phyloP scores from a whole-genome alignment of 2,888 invertebrate genomes.

The Ptychoptera albimana region DNA sequence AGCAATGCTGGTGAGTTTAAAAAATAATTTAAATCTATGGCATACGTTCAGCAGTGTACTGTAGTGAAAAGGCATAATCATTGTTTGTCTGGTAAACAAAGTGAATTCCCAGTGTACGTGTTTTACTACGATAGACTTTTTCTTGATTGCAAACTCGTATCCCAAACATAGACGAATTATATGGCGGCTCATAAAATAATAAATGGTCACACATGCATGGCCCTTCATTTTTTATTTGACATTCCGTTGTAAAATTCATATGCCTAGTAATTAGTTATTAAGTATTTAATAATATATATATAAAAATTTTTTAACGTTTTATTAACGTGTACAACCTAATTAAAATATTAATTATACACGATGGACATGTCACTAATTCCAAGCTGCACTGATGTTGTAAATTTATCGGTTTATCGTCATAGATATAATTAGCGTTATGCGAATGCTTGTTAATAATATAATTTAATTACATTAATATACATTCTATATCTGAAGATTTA shows the following conservation, averaged over 20 bases:
- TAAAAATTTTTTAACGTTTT: no score
- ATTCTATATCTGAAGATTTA: no score
- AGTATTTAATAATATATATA: background rate
- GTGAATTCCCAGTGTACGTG: conserved; percentile 39
- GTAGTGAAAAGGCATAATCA: conserved; percentile 43
- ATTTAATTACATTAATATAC: no score
- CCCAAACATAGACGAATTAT: conserved; percentile 39
- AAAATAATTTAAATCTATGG: conserved; percentile 6
- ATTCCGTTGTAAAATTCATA: conserved; percentile 19
- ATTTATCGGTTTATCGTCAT: conserved; percentile 15
- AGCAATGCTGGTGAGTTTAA: background rate
- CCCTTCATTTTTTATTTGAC: conserved; percentile 13
- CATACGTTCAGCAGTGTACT: conserved; percentile 47
- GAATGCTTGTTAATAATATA: no score
- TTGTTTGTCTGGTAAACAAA: conserved; percentile 41
- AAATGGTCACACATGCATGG: conserved; percentile 41
- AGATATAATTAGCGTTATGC: no score
- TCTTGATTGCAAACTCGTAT: conserved; percentile 42
- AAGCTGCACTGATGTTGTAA: conserved; percentile 39
- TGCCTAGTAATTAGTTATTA: conserved; percentile 12
- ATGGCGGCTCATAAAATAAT: conserved; percentile 47
- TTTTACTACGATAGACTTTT: conserved; percentile 40
- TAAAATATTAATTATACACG: conserved; percentile 37
- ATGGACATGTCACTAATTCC: conserved; percentile 53
- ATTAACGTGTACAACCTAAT: no score